Percentiles rank a stretch among this genome's conserved stretches.
phyloP scores from a whole-genome alignment of 2,113 vertebrate species.

The Carassius carassius region DNA sequence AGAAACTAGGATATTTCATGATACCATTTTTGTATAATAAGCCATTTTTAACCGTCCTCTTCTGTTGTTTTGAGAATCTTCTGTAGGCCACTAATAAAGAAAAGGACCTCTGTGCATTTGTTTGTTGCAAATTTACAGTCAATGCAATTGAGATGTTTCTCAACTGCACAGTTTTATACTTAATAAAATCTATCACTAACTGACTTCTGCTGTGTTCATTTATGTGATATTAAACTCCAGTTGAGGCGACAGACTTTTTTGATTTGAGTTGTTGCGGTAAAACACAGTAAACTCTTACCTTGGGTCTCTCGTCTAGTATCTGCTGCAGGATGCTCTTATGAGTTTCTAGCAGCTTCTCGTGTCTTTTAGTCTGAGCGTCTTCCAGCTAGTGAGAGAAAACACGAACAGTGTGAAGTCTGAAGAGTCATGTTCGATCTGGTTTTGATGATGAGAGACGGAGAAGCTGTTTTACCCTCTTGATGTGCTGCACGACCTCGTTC shows the following conservation, averaged over 20 bases:
- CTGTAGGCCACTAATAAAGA: too few species aligned
- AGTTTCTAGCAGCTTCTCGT: constrained; percentile 92
- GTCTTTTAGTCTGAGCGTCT: constrained; percentile 93
- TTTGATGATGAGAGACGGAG: not conserved
- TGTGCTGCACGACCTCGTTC: constrained; percentile 97
- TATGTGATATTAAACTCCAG: not conserved
- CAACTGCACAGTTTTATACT: too few species aligned
- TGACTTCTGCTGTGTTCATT: not conserved
- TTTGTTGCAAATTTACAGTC: too few species aligned
- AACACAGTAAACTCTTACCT: constrained; percentile 75
- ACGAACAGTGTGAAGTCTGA: constrained; percentile 3
- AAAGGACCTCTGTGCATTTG: too few species aligned
- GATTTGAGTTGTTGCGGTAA: not conserved
- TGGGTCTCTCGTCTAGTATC: constrained; percentile 93
- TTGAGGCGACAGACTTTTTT: not conserved
- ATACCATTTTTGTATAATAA: too few species aligned
- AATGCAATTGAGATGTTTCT: too few species aligned
- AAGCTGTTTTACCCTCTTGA: constrained; percentile 85
- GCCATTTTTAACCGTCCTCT: too few species aligned
- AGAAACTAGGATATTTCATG: too few species aligned
- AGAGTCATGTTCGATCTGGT: not conserved
- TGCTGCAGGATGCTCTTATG: constrained; percentile 92
- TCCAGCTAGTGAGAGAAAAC: constrained; percentile 79
- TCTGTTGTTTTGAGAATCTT: too few species aligned
- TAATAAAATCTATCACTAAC: too few species aligned